Base-by-base conservation (phyloP, 2,113 vertebrate species). In the Zosterops hypoxanthus region DNA sequence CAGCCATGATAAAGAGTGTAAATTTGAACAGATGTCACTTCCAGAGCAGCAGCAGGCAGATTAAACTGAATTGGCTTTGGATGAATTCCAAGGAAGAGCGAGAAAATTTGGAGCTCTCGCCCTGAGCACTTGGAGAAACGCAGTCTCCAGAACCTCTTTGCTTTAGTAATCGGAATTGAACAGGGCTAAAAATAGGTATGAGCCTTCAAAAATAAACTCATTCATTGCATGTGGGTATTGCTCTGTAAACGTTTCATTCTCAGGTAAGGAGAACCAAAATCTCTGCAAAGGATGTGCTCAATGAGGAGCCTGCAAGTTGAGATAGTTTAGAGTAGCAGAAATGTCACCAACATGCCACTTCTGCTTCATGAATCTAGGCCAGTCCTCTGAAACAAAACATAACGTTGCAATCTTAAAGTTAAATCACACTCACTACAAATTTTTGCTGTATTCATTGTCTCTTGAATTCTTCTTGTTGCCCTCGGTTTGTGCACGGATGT, bases 1-100 rank as follows among this genome's bases (percentile, higher is more conserved):
- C 96, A 97, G 91, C 95, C 96, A 94, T 97, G 97, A 98, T 98
- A 97, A 97, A 97, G 95, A 97, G 96, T 93, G 95, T 97, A 98
- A 98, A 98, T 98, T 97, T 98, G 97, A 98, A 98, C 98, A 98
- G 98, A 97, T 98, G 97, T 97, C 97, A 97, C 95, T 98, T 98
- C 89, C 96, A 98, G 96, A 96, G 95, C 85, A 97, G 96, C 97
- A 98, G 98, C 95, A 98, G 97, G 97, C 95, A 97, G 95, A 98
- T 97, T 97, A 97, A 98, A 97, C 90, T 96, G 96, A 97, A 98
- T 91, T 97, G 96, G 72, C 71, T 97, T 96, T 98, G 97, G 97
- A 97, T 56, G 68, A 82, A 94, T 97, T 97, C 94, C 98, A 98
- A 97, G 80, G 60, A 91, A 96, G 87, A 97, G 39, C 46, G 77